A percentile compares a stretch with the other conserved stretches of the same genome.
Conservation (phyloP, 1,140 invertebrate species). For the Procambarus virginalis region DNA sequence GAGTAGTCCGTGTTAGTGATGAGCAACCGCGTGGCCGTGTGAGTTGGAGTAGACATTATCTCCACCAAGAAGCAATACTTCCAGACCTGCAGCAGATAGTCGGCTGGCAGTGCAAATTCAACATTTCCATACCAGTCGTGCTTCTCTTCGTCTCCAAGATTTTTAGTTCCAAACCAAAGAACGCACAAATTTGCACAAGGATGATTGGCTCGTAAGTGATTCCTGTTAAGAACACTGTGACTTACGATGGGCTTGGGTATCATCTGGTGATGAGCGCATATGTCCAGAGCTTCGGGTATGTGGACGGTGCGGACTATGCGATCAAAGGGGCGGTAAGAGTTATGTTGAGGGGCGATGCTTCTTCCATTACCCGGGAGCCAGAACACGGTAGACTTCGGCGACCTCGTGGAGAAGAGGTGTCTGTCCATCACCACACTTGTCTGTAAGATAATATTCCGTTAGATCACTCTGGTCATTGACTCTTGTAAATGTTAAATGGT, state of each 20-base stretch:
- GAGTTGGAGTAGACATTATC: slow-evolving; percentile 31
- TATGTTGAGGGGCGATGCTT: background rate
- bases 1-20: slow-evolving; percentile 49
- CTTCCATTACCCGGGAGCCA: slow-evolving; percentile 29
- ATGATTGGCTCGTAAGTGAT: background rate
- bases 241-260: background rate
- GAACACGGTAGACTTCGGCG: background rate
- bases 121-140: slow-evolving; percentile 58
- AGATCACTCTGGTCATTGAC: no score
- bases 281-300: slow-evolving; percentile 10
- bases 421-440: slow-evolving; percentile 1
- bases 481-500: no score
- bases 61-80: slow-evolving; percentile 43
- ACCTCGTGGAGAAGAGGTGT: background rate
- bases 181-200: slow-evolving; percentile 12
- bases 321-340: background rate
- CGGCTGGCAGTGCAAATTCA: background rate
- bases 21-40: slow-evolving; percentile 20
- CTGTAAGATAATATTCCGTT: background rate
- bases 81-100: slow-evolving; percentile 8
- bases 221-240: background rate
- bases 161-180: slow-evolving; percentile 32
- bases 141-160: background rate
- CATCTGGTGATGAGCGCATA: slow-evolving; percentile 1
- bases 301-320: slow-evolving; percentile 45